phyloP scores from a whole-genome alignment of 2,797 vertebrate genomes.

The Myripristis murdjan region DNA sequence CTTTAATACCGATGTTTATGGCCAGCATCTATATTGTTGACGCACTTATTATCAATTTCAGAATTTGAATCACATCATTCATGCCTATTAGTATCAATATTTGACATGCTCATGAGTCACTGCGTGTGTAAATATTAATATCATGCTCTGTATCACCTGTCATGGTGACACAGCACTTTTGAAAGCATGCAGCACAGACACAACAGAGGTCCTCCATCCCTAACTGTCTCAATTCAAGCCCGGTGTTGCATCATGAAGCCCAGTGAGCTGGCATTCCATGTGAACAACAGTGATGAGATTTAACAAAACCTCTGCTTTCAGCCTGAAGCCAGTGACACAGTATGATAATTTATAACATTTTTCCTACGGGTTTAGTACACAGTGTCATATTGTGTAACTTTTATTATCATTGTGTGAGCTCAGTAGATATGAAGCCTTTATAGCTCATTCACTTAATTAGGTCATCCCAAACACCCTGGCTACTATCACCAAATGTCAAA shows the following conservation, averaged over 20 bases:
- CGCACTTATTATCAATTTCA: too few relatives aligned
- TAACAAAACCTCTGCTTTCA: neutral
- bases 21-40: too few relatives aligned
- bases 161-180: constrained; percentile 38
- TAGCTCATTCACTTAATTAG: neutral
- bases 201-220: constrained; percentile 18
- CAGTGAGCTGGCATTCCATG: neutral
- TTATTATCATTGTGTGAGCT: neutral
- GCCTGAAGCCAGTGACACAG: neutral
- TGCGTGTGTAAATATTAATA: neutral
- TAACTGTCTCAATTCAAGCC: constrained; percentile 30
- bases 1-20: too few relatives aligned
- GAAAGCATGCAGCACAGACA: constrained; percentile 4
- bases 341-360: constrained; percentile 6
- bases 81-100: too few relatives aligned
- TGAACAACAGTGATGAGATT: neutral
- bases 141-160: neutral
- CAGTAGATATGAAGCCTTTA: neutral
- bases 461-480: neutral
- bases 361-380: neutral
- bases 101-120: too few relatives aligned
- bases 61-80: too few relatives aligned
- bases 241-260: constrained; percentile 52
- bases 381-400: neutral
- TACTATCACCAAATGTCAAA: constrained; percentile 8